A percentile compares a stretch with the other conserved stretches of the same genome.
These are phyloP conservation scores for Takifugu rubripes DNA, from an alignment of 2,797 vertebrate genomes.

Conservation along the genomic window DNA sequence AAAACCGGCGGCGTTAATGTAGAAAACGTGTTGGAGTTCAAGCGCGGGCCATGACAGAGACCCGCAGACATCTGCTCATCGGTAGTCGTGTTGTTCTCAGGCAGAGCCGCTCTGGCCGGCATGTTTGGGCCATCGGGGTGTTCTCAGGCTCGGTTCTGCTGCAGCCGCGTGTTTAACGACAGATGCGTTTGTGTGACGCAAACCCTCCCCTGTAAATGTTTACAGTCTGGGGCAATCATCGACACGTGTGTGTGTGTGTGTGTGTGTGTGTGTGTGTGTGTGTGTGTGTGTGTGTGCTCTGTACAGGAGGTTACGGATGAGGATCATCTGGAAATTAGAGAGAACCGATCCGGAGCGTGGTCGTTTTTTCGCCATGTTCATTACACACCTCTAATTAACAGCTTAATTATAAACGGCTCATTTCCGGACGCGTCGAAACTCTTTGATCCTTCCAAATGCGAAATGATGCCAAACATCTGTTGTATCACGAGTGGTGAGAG, in stretches of 20 bases:
- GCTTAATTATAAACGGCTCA: constrained; percentile 52
- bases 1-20: no score
- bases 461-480: constrained; percentile 25
- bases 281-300: not conserved
- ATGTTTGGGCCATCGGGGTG: constrained; percentile 3
- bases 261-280: constrained; percentile 1
- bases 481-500: constrained; percentile 11
- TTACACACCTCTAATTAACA: constrained; percentile 50
- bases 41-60: no score
- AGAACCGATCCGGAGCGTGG: constrained; percentile 26
- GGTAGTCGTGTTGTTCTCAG: constrained; percentile 11
- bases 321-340: constrained; percentile 42
- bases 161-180: constrained; percentile 5
- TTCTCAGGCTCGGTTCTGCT: constrained; percentile 2
- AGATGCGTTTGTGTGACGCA: constrained; percentile 53
- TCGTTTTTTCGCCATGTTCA: constrained; percentile 37
- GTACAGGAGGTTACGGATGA: constrained; percentile 18
- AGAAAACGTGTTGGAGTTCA: no score
- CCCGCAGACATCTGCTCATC: not conserved
- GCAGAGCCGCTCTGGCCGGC: constrained; percentile 1
- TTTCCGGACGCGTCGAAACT: constrained; percentile 34
- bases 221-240: constrained; percentile 40
- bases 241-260: constrained; percentile 4
- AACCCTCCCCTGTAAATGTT: constrained; percentile 51
- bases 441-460: constrained; percentile 23